Conservation (phyloP, 2,888 invertebrate genomes). For the Tipula unca region DNA sequence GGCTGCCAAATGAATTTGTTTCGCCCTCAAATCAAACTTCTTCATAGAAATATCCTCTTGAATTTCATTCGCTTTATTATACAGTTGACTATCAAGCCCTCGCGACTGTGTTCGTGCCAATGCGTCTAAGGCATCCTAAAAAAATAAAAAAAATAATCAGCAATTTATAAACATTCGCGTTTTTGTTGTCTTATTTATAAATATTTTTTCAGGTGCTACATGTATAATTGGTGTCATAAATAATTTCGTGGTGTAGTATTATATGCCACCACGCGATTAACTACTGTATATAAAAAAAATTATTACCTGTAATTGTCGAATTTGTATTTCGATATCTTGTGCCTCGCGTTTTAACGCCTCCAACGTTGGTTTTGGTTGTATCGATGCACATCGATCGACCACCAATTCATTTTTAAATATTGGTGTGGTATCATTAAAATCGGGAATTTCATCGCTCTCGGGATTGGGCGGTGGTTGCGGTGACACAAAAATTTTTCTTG, state of each 20-base stretch:
- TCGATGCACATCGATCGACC: constrained; percentile 63
- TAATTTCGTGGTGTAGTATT: background rate
- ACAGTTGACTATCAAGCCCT: constrained; percentile 70
- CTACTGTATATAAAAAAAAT: background rate
- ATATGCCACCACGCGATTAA: background rate
- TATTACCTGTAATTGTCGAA: constrained; percentile 65
- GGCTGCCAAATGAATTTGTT: constrained; percentile 83
- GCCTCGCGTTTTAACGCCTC: constrained; percentile 77
- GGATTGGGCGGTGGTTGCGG: constrained; percentile 54
- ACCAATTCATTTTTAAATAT: constrained; percentile 76
- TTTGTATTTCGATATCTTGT: constrained; percentile 73
- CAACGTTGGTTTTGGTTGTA: constrained; percentile 62
- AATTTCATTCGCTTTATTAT: constrained; percentile 89
- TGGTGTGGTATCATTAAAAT: constrained; percentile 54
- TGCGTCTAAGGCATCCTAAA: constrained; percentile 74
- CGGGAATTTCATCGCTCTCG: constrained; percentile 42
- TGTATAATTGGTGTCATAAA: background rate
- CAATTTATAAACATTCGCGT: background rate
- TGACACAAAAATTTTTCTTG: constrained; percentile 50
- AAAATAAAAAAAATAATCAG: constrained; percentile 29
- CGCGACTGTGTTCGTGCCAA: constrained; percentile 71
- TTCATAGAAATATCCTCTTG: constrained; percentile 93
- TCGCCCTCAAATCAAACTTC: constrained; percentile 85
- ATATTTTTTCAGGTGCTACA: background rate
- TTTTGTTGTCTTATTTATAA: background rate